These are phyloP conservation scores for Pluvianellus socialis DNA, from an alignment of 2,113 vertebrate species.

Conservation along the genomic window DNA sequence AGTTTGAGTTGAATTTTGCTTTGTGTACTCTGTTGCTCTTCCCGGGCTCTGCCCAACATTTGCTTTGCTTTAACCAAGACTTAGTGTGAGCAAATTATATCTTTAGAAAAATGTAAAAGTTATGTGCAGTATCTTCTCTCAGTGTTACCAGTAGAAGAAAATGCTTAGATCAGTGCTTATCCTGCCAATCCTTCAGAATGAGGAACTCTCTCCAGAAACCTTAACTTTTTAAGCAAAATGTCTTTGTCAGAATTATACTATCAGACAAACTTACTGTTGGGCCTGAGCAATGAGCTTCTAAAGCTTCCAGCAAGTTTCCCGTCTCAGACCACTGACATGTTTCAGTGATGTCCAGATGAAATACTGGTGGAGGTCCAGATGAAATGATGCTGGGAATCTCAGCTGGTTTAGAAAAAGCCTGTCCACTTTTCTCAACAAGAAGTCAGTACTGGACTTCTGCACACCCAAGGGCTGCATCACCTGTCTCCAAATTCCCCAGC, in stretches of 20 bases:
- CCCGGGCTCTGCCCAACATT: neutral
- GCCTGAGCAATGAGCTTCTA: neutral
- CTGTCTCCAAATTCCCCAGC: neutral
- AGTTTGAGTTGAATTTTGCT: neutral
- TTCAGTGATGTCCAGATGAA: neutral
- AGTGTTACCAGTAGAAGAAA: neutral
- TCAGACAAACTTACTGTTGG: neutral
- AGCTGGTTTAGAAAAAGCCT: neutral
- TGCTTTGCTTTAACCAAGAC: neutral
- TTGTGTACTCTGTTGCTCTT: neutral
- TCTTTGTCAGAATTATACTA: neutral
- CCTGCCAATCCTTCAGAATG: neutral
- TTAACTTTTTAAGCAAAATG: neutral
- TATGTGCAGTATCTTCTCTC: neutral
- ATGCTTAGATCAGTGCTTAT: neutral
- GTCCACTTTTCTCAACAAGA: neutral
- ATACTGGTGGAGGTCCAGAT: neutral
- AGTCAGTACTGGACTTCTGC: rapidly evolving
- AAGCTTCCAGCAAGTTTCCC: neutral
- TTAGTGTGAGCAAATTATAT: neutral
- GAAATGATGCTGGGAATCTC: neutral
- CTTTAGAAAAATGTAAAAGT: neutral
- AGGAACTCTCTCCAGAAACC: neutral
- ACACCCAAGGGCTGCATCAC: no score
- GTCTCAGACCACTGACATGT: neutral